phyloP scores from a whole-genome alignment of 2,113 vertebrate genomes.

The Cavia aperea region DNA sequence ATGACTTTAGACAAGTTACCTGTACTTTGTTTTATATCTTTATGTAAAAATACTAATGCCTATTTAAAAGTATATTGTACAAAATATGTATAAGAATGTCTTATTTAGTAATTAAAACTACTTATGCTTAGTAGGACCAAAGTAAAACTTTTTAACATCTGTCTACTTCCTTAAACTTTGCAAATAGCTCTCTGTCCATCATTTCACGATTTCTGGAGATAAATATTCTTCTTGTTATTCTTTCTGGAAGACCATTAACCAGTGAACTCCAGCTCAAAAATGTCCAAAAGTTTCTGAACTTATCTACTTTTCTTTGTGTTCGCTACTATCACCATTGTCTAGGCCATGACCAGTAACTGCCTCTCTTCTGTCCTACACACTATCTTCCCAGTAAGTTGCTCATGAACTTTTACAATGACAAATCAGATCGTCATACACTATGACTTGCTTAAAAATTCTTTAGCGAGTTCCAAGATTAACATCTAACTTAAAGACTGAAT shows the following conservation, averaged over 20 bases:
- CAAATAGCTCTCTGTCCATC: neutral
- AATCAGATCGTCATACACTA: neutral
- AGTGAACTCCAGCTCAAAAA: neutral
- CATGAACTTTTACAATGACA: neutral
- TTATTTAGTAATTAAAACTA: neutral
- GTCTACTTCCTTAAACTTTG: no score
- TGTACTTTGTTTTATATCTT: neutral
- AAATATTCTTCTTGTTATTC: neutral
- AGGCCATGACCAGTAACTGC: no score
- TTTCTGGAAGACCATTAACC: neutral
- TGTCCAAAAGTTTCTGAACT: neutral
- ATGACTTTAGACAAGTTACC: neutral
- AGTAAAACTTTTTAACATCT: neutral
- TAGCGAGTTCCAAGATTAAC: neutral
- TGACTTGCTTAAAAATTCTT: neutral
- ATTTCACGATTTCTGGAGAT: neutral
- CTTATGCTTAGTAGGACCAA: neutral
- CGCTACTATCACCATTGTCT: neutral
- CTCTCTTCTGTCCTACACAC: rapidly evolving
- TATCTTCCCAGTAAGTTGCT: neutral
- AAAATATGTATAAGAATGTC: neutral
- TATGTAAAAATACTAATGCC: neutral
- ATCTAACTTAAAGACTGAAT: neutral
- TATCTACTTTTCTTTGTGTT: neutral
- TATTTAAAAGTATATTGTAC: neutral